Evolutionary conservation across 2,888 invertebrate genomes (phyloP).

Genomic region (Plebejus melissa): DNA sequence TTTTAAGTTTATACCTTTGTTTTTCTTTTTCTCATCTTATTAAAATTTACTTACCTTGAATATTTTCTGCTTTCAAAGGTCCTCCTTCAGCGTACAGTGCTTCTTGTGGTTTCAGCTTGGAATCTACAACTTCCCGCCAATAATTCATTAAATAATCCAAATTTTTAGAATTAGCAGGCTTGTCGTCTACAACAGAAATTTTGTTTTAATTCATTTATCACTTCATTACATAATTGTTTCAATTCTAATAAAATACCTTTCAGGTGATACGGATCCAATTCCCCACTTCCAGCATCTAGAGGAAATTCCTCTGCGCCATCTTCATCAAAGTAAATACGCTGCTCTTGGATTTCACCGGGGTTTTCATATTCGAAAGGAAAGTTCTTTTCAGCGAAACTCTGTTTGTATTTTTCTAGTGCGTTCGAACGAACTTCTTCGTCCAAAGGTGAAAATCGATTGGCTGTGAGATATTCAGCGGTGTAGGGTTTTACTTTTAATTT

Average conservation of each 20-base stretch:
- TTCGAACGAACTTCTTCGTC: conserved; percentile 68
- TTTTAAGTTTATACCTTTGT: not conserved
- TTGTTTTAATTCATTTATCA: conserved; percentile 25
- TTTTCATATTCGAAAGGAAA: conserved; percentile 74
- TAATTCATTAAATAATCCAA: conserved; percentile 69
- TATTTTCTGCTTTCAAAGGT: conserved; percentile 60
- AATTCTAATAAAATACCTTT: conserved; percentile 51
- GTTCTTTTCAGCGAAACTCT: conserved; percentile 67
- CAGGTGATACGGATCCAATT: conserved; percentile 54
- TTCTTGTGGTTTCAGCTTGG: conserved; percentile 56
- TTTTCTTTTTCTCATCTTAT: not conserved
- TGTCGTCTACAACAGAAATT: conserved; percentile 39
- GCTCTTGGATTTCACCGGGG: conserved; percentile 72
- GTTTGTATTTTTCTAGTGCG: conserved; percentile 67
- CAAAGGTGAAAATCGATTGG: conserved; percentile 60
- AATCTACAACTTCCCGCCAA: conserved; percentile 58
- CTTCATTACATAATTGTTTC: conserved; percentile 28
- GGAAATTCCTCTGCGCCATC: conserved; percentile 65
- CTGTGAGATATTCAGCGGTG: conserved; percentile 67
- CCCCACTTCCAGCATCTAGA: conserved; percentile 67
- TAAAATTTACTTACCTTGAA: conserved; percentile 50
- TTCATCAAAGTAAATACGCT: conserved; percentile 78
- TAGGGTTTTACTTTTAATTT: conserved; percentile 62
- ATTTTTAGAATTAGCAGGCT: conserved; percentile 53
- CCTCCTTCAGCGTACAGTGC: conserved; percentile 69